phyloP scores from a whole-genome alignment of 2,113 vertebrate genomes.

The human (Homo sapiens) region DNA sequence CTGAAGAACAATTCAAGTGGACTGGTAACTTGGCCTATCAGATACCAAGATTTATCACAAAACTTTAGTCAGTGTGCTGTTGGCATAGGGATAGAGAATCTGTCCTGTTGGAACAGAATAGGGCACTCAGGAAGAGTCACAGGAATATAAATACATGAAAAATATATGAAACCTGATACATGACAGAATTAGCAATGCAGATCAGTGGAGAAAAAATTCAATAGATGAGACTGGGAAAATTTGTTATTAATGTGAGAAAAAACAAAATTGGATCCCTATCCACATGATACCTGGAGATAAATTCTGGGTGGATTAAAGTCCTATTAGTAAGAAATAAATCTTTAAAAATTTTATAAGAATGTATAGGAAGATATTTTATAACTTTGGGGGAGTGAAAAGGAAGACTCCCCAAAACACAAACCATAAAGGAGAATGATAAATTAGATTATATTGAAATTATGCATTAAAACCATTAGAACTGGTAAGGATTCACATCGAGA shows the following conservation, averaged over 20 bases:
- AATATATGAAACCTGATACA: neutral
- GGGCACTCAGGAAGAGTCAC: neutral
- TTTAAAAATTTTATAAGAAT: neutral
- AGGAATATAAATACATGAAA: neutral
- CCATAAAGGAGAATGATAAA: neutral
- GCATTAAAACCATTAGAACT: neutral
- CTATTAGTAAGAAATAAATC: slow-evolving; percentile 5
- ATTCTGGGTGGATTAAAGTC: neutral
- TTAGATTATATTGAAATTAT: neutral
- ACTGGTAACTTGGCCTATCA: neutral
- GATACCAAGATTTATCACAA: neutral
- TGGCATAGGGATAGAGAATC: neutral
- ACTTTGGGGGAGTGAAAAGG: neutral
- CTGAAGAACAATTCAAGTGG: neutral
- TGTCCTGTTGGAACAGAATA: neutral
- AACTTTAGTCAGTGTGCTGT: neutral
- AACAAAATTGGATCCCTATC: neutral
- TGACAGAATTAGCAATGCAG: neutral
- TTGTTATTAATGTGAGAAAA: neutral
- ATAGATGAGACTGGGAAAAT: neutral
- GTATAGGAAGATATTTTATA: neutral
- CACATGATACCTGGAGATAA: neutral
- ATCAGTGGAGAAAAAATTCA: neutral
- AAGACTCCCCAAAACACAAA: neutral
- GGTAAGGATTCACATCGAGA: neutral